phyloP scores from a whole-genome alignment of 2,113 vertebrate genomes.

The Pedetes capensis region DNA sequence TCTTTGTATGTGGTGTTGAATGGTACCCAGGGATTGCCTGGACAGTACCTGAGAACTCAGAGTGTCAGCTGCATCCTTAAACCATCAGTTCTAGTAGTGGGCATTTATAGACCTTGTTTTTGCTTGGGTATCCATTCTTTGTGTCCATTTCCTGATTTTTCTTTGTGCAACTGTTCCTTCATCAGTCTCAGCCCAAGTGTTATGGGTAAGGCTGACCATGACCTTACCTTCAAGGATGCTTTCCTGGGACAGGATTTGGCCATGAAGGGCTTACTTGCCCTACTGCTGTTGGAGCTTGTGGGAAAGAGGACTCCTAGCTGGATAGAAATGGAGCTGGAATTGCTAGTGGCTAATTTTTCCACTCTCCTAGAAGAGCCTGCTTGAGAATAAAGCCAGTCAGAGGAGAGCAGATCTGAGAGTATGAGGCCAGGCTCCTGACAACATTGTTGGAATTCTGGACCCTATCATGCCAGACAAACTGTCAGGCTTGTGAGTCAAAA shows the following conservation, averaged over 20 bases:
- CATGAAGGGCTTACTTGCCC: background rate
- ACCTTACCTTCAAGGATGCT: background rate
- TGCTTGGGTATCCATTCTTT: background rate
- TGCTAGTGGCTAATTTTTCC: background rate
- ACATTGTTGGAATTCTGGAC: background rate
- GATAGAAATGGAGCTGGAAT: background rate
- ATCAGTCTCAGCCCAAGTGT: background rate
- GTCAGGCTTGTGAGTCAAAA: conserved; percentile 15
- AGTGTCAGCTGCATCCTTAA: background rate
- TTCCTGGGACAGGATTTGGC: background rate
- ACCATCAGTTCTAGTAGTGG: background rate
- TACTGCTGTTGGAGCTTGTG: background rate
- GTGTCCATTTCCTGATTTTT: background rate
- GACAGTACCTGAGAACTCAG: background rate
- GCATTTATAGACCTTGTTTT: background rate
- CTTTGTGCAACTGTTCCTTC: background rate
- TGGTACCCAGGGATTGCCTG: background rate
- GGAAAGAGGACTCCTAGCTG: background rate
- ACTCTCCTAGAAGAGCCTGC: background rate
- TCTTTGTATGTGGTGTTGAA: background rate
- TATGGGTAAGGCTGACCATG: background rate
- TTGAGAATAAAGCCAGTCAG: background rate
- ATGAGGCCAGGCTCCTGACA: background rate
- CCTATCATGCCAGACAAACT: background rate
- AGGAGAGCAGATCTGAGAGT: background rate